Conservation (phyloP, 1,140 invertebrate species). For the Zaprionus davidi region DNA sequence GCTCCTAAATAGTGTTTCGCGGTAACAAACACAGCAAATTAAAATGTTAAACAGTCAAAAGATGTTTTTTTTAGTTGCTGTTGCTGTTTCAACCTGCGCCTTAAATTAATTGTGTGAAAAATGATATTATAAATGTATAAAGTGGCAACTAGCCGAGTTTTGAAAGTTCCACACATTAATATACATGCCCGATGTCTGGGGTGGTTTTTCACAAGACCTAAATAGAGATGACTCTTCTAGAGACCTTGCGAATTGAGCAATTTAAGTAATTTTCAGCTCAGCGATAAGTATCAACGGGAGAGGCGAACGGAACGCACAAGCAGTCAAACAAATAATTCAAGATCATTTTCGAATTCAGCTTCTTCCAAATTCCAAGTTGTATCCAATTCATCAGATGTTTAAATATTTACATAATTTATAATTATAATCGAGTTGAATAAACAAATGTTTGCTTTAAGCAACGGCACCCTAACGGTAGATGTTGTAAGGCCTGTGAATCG, state of each 20-base stretch:
- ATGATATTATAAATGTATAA: slow-evolving; percentile 69
- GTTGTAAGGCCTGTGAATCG: slow-evolving; percentile 47
- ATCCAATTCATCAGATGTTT: slow-evolving; percentile 24
- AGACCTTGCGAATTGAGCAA: slow-evolving; percentile 37
- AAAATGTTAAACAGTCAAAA: slow-evolving; percentile 67
- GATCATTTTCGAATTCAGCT: background rate
- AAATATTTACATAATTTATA: slow-evolving; percentile 52
- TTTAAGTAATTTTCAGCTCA: slow-evolving; percentile 51
- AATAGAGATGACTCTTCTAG: slow-evolving; percentile 18
- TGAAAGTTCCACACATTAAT: slow-evolving; percentile 68
- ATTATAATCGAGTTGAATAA: slow-evolving; percentile 40
- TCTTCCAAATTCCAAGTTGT: slow-evolving; percentile 6
- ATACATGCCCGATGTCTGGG: slow-evolving; percentile 41
- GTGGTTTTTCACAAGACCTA: slow-evolving; percentile 41
- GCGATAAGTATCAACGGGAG: slow-evolving; percentile 34
- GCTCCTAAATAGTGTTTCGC: background rate
- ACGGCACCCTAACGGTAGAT: slow-evolving; percentile 32
- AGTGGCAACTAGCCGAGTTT: slow-evolving; percentile 44
- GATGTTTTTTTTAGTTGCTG: slow-evolving; percentile 1
- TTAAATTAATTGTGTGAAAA: slow-evolving; percentile 75
- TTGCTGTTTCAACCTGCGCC: slow-evolving; percentile 18
- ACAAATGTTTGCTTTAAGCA: slow-evolving; percentile 20
- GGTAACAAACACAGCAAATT: slow-evolving; percentile 50
- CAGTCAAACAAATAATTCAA: slow-evolving; percentile 39
- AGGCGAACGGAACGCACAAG: background rate